Evolutionary conservation across 2,888 invertebrate genomes (phyloP).

Genomic region (Spialia ferax): DNA sequence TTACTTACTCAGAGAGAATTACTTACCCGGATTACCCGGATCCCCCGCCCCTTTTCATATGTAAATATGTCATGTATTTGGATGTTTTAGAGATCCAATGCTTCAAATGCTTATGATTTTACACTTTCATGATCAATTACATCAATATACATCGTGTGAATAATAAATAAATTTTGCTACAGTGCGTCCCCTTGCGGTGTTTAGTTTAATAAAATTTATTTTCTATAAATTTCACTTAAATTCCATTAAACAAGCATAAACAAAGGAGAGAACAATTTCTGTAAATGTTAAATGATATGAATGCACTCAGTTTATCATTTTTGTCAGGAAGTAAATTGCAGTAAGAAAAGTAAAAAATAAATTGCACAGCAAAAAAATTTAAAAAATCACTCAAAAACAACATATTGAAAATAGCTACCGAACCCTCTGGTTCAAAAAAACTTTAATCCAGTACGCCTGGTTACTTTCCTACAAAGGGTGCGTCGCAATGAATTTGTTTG

Average conservation of each 20-base stretch:
- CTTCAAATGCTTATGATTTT: background rate
- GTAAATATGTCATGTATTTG: conserved; percentile 60
- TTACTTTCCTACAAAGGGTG: conserved; percentile 43
- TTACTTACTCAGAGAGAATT: conserved; percentile 85
- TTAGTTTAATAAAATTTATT: no score
- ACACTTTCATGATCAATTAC: no score
- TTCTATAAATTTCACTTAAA: no score
- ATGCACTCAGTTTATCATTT: no score
- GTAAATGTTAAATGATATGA: no score
- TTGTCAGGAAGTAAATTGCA: no score
- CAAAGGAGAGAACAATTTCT: no score
- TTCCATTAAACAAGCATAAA: no score
- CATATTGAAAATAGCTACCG: conserved; percentile 11
- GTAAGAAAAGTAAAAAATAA: background rate
- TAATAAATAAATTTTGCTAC: no score
- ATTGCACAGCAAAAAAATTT: no score
- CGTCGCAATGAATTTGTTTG: conserved; percentile 57
- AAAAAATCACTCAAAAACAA: background rate
- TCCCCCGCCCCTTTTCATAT: conserved; percentile 60
- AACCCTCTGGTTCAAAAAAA: conserved; percentile 10
- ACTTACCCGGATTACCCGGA: conserved; percentile 82
- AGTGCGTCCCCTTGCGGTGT: no score
- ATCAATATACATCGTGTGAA: no score
- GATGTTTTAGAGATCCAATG: conserved; percentile 42
- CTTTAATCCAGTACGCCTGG: conserved; percentile 11